A percentile compares a stretch with the other conserved stretches of the same genome.
phyloP scores from a whole-genome alignment of 2,888 invertebrate species.

The Tethea ocularis region DNA sequence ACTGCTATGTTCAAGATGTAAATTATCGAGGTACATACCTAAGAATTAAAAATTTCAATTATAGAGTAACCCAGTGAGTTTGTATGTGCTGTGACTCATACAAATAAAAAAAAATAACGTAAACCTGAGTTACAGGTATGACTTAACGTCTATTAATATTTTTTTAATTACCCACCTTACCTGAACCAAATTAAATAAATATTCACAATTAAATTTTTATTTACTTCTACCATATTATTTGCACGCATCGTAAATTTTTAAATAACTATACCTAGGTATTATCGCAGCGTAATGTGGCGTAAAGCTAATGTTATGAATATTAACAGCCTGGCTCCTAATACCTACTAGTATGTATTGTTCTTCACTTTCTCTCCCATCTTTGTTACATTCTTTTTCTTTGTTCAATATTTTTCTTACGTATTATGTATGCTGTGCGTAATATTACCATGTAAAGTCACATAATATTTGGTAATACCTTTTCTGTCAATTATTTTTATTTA shows the following conservation, averaged over 20 bases:
- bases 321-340: conserved; percentile 16
- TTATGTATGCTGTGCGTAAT: neutral
- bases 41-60: too few species aligned
- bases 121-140: too few species aligned
- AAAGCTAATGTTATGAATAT: neutral
- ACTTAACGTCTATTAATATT: too few species aligned
- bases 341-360: conserved; percentile 26
- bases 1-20: too few species aligned
- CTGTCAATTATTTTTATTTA: neutral
- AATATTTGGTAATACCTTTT: neutral
- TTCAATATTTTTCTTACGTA: neutral
- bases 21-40: too few species aligned
- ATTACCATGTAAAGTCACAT: neutral
- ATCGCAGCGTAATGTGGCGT: neutral
- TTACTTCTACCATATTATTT: neutral
- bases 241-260: neutral
- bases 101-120: too few species aligned
- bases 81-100: too few species aligned
- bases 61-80: too few species aligned
- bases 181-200: too few species aligned
- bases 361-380: conserved; percentile 37
- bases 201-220: neutral
- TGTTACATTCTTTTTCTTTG: conserved; percentile 16
- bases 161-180: too few species aligned
- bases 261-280: too few species aligned